A percentile compares a stretch with the other conserved stretches of the same genome.
Evolutionary conservation across 2,113 vertebrate species (phyloP).

Genomic region (Bufo bufo): DNA sequence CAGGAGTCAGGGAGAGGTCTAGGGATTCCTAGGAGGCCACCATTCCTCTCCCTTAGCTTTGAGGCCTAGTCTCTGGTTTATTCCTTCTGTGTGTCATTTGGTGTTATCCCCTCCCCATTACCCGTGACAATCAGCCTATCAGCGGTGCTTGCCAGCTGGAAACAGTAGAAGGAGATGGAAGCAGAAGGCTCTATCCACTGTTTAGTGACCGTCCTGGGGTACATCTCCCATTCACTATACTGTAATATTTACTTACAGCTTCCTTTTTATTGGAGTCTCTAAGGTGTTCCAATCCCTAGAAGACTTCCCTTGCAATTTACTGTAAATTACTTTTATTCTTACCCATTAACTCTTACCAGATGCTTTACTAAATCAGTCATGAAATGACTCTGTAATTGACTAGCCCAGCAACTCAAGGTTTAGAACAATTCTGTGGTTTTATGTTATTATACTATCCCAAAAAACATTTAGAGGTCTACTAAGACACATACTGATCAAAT

Average conservation of each 20-base stretch:
- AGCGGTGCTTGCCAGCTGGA: no score
- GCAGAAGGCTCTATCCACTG: no score
- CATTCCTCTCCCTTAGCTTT: no score
- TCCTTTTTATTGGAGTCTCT: neutral
- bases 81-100: no score
- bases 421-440: neutral
- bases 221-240: no score
- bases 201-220: no score
- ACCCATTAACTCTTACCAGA: neutral
- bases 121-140: no score
- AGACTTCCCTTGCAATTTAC: neutral
- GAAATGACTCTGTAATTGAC: neutral
- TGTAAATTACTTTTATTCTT: neutral
- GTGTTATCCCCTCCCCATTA: no score
- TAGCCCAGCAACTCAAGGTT: neutral
- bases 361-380: neutral
- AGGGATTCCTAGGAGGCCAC: no score
- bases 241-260: neutral
- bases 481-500: neutral
- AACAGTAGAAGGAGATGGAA: no score
- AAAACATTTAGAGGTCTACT: neutral
- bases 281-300: neutral
- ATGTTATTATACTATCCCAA: neutral
- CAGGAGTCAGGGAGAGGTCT: no score
- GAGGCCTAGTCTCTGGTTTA: no score